phyloP scores from a whole-genome alignment of 2,113 vertebrate species.

The Ceuthmochares aereus region DNA sequence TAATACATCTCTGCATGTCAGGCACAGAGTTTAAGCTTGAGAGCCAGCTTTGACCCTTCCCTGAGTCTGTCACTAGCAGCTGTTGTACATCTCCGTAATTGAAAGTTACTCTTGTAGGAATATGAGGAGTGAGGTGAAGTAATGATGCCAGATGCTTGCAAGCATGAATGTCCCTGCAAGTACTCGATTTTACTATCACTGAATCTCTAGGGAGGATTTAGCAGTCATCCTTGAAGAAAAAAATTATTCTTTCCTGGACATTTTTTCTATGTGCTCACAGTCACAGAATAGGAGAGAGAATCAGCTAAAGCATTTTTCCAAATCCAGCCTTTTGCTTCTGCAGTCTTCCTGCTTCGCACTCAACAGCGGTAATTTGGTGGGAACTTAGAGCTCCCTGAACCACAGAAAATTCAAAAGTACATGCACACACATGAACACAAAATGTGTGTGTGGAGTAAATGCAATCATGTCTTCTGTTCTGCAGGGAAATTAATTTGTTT shows the following conservation, averaged over 20 bases:
- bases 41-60: constrained; percentile 11
- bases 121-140: neutral
- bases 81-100: neutral
- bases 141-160: neutral
- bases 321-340: neutral
- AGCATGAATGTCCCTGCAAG: neutral
- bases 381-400: neutral
- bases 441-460: neutral
- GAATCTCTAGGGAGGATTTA: constrained; percentile 15
- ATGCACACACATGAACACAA: fast-evolving
- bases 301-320: neutral
- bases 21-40: neutral
- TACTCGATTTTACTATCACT: neutral
- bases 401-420: neutral
- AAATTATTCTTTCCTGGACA: neutral
- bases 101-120: constrained; percentile 27
- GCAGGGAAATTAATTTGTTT: neutral
- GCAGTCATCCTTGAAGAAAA: neutral
- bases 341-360: neutral
- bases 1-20: neutral
- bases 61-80: constrained; percentile 1
- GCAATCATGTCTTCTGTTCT: neutral
- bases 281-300: neutral
- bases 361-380: neutral
- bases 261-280: neutral